Evolutionary conservation across 2,797 vertebrate genomes (phyloP), one percentile per base, ranked within the genome.

Genomic region (Glossophaga mutica): DNA sequence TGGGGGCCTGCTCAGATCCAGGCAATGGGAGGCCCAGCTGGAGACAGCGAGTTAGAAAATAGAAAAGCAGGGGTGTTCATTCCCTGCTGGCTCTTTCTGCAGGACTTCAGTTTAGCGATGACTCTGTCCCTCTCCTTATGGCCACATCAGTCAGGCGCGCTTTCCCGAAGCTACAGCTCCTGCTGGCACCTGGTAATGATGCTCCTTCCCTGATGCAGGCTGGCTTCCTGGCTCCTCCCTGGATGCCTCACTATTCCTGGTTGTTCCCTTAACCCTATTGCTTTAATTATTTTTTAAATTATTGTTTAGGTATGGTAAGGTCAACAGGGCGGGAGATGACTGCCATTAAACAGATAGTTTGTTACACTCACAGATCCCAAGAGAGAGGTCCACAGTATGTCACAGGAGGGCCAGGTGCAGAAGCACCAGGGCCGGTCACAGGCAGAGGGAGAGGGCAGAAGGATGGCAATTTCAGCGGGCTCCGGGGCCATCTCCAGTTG

Each of bases 161-260:
- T 15, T 29, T n/a, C 16, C 59, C 2, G 15, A 16, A 65, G 22
- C 21, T 22, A 9, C 9, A 4, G 50, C 59, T 55, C 29, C 29
- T 2, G 59, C 39, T 37, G 11, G 34, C 9, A 2, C 68, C 44
- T 19, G 1, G 22, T 59, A 39, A 2, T 0, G 2, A 52, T 0
- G 24, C 11, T 11, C 37, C 18, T 68, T 37, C 67, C 62, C 67
- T 21, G 34, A 22, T 9, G n/a, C n/a, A 4, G n/a, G 34, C 67
- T 37, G 6, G n/a, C 34, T 52, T 68, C 92, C 55, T 15, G 8
- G 15, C 39, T 68, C 10, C 42, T 65, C 48, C n/a, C 55, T 8
- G 10, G 18, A 12, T 12, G 7, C 4, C 44, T 39, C 39, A 2
- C 11, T 12, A 12, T 8, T 50, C 22, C 46, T 37, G 12, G 2